Percentiles rank a stretch among this genome's conserved stretches.
phyloP scores from a whole-genome alignment of 2,888 invertebrate species.

The Callyntrura sp. region DNA sequence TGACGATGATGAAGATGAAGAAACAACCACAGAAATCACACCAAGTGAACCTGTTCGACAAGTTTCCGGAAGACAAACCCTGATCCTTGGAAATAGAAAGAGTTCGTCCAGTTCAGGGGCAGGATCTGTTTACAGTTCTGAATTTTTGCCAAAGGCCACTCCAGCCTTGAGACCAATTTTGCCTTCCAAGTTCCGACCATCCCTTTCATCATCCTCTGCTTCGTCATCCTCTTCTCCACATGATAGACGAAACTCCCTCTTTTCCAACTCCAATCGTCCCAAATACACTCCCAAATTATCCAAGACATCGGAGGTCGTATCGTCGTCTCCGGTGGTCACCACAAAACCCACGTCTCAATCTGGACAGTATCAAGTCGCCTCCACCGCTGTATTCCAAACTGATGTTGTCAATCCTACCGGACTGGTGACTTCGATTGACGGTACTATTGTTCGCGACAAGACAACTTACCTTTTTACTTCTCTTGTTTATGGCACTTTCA shows the following conservation, averaged over 20 bases:
- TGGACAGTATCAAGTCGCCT: slow-evolving; percentile 76
- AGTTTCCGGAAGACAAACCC: slow-evolving; percentile 82
- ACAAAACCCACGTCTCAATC: slow-evolving; percentile 47
- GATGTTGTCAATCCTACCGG: slow-evolving; percentile 87
- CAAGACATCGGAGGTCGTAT: slow-evolving; percentile 36
- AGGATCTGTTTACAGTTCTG: slow-evolving; percentile 57
- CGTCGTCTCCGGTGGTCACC: slow-evolving; percentile 47
- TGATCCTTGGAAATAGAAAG: slow-evolving; percentile 75
- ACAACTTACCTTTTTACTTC: slow-evolving; percentile 91
- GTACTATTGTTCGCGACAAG: slow-evolving; percentile 89
- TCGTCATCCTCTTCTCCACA: slow-evolving; percentile 57
- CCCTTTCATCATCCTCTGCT: slow-evolving; percentile 59
- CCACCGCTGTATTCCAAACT: slow-evolving; percentile 83
- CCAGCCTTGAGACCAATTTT: slow-evolving; percentile 74
- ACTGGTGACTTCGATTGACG: slow-evolving; percentile 90
- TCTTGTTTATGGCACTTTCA: slow-evolving; percentile 90
- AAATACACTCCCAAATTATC: slow-evolving; percentile 80
- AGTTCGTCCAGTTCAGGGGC: slow-evolving; percentile 33
- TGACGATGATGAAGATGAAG: no score
- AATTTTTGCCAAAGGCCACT: slow-evolving; percentile 71
- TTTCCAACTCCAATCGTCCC: slow-evolving; percentile 76
- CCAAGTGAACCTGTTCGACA: slow-evolving; percentile 81
- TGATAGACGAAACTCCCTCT: slow-evolving; percentile 78
- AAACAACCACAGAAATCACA: slow-evolving; percentile 78
- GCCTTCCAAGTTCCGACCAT: slow-evolving; percentile 72